Conservation (phyloP, 2,888 invertebrate species). For the Ornithoptera priamus region DNA sequence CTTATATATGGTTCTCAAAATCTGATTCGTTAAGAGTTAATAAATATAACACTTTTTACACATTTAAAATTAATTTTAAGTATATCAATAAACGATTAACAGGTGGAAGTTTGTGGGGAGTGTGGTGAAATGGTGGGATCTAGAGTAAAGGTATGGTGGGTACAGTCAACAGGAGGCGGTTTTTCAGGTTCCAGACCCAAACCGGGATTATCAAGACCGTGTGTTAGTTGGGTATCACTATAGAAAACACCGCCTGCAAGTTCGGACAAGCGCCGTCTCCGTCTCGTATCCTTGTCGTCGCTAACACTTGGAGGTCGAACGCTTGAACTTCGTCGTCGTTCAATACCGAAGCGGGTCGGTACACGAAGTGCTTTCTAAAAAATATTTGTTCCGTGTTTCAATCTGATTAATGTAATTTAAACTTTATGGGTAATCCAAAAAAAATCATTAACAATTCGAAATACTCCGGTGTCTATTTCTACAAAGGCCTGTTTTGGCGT, state of each 20-base stretch:
- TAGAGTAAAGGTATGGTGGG: conserved; percentile 47
- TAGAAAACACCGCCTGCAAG: conserved; percentile 75
- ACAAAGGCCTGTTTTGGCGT: background rate
- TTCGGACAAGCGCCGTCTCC: conserved; percentile 70
- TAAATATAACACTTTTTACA: conserved; percentile 20
- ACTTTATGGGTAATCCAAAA: no score
- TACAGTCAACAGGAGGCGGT: conserved; percentile 49
- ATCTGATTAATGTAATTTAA: background rate
- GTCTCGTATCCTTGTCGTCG: conserved; percentile 70
- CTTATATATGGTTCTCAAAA: no score
- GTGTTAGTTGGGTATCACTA: conserved; percentile 58
- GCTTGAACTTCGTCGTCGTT: conserved; percentile 70
- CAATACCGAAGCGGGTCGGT: conserved; percentile 61
- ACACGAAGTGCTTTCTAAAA: conserved; percentile 61
- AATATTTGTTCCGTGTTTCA: background rate
- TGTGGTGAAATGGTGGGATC: conserved; percentile 42
- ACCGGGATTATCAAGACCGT: conserved; percentile 65
- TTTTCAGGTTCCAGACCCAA: conserved; percentile 64
- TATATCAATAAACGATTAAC: conserved; percentile 32
- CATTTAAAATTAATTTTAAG: conserved; percentile 1
- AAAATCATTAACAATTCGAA: no score
- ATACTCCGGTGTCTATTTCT: no score
- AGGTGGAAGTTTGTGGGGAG: conserved; percentile 44
- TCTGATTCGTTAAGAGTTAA: background rate
- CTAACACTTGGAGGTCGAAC: conserved; percentile 64